phyloP scores from a whole-genome alignment of 2,797 vertebrate species.

The Poecilia velifera region DNA sequence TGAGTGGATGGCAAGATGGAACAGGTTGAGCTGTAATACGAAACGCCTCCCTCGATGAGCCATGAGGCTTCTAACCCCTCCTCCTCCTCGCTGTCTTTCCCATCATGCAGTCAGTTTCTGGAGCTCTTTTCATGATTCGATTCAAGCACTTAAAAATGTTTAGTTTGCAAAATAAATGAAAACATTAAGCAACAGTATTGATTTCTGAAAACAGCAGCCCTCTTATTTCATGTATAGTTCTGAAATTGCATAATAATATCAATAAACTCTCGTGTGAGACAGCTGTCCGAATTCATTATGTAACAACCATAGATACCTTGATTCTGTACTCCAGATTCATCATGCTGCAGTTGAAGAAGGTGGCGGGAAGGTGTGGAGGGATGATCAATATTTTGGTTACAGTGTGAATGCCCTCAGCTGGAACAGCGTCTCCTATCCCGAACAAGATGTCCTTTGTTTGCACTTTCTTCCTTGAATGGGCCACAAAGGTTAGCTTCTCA shows the following conservation, averaged over 20 bases:
- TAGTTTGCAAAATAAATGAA: neutral
- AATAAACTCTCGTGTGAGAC: neutral
- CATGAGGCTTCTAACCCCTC: conserved; percentile 1
- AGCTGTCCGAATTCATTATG: neutral
- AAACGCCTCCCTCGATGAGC: conserved; percentile 31
- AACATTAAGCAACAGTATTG: neutral
- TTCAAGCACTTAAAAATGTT: neutral
- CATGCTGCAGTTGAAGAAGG: conserved; percentile 79
- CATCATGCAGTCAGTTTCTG: conserved; percentile 24
- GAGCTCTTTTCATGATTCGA: conserved; percentile 22
- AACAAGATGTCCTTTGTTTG: conserved; percentile 61
- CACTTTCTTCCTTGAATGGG: conserved; percentile 49
- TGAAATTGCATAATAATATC: neutral
- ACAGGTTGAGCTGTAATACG: conserved; percentile 54
- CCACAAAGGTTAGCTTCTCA: conserved; percentile 76
- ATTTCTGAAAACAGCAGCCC: neutral
- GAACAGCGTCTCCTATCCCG: conserved; percentile 55
- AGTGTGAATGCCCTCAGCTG: conserved; percentile 40
- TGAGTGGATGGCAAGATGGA: conserved; percentile 21
- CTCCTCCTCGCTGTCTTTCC: neutral
- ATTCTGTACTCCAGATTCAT: conserved; percentile 75
- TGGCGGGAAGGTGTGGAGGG: conserved; percentile 55
- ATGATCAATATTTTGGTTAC: conserved; percentile 60
- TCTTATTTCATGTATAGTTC: neutral
- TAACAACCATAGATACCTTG: conserved; percentile 60